Percentiles rank a stretch among this genome's conserved stretches.
These are phyloP conservation scores for Busseola fusca DNA, from an alignment of 2,888 invertebrate species.

Conservation along the genomic window DNA sequence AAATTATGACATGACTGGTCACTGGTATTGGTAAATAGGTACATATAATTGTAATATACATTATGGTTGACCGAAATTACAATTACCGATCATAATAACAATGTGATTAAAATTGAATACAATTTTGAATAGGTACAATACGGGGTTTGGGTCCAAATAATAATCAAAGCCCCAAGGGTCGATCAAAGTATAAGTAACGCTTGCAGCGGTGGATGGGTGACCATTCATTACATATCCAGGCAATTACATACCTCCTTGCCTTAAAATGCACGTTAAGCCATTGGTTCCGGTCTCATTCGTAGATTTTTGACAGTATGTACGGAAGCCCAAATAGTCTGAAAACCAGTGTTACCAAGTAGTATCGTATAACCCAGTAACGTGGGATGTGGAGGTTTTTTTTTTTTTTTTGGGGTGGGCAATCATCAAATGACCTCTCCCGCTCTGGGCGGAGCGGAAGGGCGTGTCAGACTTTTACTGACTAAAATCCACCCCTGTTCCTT, in stretches of 20 bases:
- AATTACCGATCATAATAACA: neutral
- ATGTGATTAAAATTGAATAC: neutral
- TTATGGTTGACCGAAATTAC: constrained; percentile 8
- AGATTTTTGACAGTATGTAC: neutral
- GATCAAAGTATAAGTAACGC: neutral
- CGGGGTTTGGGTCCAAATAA: neutral
- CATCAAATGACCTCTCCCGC: too few species aligned
- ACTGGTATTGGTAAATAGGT: too few species aligned
- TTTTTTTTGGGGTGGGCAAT: too few species aligned
- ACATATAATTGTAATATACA: neutral
- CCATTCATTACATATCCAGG: too few species aligned
- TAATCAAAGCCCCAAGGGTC: neutral
- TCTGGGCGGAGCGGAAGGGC: too few species aligned
- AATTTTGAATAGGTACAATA: neutral
- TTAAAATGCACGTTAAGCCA: neutral
- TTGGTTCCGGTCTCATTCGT: too few species aligned
- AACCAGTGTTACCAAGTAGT: neutral
- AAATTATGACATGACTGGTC: neutral
- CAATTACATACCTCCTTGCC: neutral
- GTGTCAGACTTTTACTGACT: too few species aligned
- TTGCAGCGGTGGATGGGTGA: neutral
- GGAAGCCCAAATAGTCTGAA: neutral
- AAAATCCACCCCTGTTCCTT: too few species aligned
- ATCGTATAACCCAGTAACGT: neutral
- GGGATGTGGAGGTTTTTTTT: too few species aligned